Percentiles rank a stretch among this genome's conserved stretches.
phyloP scores from a whole-genome alignment of 2,797 vertebrate species.

The Thamnophis elegans region DNA sequence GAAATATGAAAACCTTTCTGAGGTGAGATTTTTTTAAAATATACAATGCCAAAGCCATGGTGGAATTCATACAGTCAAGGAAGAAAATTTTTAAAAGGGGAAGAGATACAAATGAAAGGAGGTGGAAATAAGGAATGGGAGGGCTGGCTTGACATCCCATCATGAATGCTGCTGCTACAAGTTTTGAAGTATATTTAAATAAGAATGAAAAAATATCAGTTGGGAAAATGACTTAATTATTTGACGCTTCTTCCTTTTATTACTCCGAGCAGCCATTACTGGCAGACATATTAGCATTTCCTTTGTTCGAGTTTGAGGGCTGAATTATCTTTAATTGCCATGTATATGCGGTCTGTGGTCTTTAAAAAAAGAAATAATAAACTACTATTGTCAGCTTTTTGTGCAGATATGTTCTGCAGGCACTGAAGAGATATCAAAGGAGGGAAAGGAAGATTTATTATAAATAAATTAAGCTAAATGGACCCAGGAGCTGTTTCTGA shows the following conservation, averaged over 20 bases:
- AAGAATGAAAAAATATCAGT: constrained; percentile 8
- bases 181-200: constrained; percentile 24
- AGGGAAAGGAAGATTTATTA: constrained; percentile 3
- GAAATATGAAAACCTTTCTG: constrained; percentile 17
- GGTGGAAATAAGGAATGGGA: neutral
- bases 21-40: constrained; percentile 36
- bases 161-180: constrained; percentile 31
- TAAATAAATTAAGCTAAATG: constrained; percentile 50
- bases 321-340: constrained; percentile 61
- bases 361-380: constrained; percentile 47
- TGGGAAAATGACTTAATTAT: constrained; percentile 42
- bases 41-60: neutral
- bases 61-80: constrained; percentile 12
- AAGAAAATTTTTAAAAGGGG: neutral
- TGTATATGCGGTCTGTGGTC: constrained; percentile 39
- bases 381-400: constrained; percentile 48
- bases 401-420: constrained; percentile 39
- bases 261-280: constrained; percentile 52
- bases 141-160: neutral
- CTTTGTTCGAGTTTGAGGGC: constrained; percentile 60
- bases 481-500: constrained; percentile 26
- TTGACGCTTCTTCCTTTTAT: constrained; percentile 27
- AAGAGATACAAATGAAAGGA: neutral
- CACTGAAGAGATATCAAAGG: constrained; percentile 40
- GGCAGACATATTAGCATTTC: constrained; percentile 56